A percentile compares a stretch with the other conserved stretches of the same genome.
phyloP scores from a whole-genome alignment of 2,888 invertebrate species.

The Mantis religiosa region DNA sequence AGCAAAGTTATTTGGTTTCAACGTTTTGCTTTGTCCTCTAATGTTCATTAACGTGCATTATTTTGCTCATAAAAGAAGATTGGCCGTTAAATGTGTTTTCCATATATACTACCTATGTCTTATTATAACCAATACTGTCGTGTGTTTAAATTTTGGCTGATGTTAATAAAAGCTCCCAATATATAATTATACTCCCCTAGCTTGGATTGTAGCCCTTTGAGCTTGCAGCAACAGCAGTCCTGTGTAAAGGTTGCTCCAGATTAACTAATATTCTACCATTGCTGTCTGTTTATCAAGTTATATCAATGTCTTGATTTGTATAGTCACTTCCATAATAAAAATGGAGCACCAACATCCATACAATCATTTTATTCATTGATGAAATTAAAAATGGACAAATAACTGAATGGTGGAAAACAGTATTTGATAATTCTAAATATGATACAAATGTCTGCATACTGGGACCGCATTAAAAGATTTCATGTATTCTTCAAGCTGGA shows the following conservation, averaged over 20 bases:
- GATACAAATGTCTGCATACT: not conserved
- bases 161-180: not conserved
- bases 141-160: constrained; percentile 2
- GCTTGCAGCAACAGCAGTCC: not conserved
- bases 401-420: not conserved
- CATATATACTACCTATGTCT: not conserved
- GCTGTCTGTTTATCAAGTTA: not conserved
- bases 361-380: not conserved
- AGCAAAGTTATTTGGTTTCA: not conserved
- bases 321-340: not conserved
- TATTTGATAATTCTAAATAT: not conserved
- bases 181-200: not conserved
- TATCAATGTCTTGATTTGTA: constrained; percentile 1
- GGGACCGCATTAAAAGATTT: not conserved
- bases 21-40: not conserved
- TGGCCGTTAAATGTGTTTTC: not conserved
- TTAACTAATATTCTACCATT: not conserved
- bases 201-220: not conserved
- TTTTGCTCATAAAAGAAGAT: not conserved
- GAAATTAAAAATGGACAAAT: not conserved
- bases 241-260: not conserved
- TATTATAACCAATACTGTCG: not conserved
- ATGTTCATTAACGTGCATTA: not conserved
- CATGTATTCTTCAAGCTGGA: not conserved
- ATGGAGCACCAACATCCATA: not conserved